Conservation (phyloP, 2,888 invertebrate species). For the Xestobium rufovillosum region DNA sequence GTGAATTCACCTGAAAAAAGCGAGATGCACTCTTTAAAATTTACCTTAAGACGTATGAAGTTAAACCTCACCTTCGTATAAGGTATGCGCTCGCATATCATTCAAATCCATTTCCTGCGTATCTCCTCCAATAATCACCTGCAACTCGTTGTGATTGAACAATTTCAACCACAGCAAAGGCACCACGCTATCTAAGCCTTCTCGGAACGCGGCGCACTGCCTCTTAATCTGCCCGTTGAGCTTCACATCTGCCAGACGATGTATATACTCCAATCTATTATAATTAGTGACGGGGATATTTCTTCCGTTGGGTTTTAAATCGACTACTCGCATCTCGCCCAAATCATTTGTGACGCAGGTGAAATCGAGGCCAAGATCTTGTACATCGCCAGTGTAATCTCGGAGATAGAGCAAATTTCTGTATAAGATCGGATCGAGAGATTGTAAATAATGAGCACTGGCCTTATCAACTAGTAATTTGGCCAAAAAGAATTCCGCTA, state of each 20-base stretch:
- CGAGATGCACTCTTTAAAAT: too few species aligned
- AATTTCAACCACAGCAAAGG: conserved; percentile 89
- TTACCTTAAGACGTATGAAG: conserved; percentile 3
- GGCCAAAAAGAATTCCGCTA: conserved; percentile 93
- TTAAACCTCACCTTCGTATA: conserved; percentile 61
- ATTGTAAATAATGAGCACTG: conserved; percentile 83
- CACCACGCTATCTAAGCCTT: conserved; percentile 85
- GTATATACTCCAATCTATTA: conserved; percentile 95
- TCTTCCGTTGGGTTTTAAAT: conserved; percentile 83
- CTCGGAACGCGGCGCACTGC: conserved; percentile 82
- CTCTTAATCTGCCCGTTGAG: conserved; percentile 82
- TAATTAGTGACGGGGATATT: conserved; percentile 85
- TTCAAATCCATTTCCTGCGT: conserved; percentile 88
- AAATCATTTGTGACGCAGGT: conserved; percentile 84
- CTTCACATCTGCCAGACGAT: conserved; percentile 92
- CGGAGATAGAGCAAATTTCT: conserved; percentile 83
- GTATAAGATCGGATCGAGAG: conserved; percentile 87
- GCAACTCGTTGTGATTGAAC: conserved; percentile 91
- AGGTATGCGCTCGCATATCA: conserved; percentile 80
- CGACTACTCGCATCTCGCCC: conserved; percentile 81
- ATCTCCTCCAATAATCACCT: conserved; percentile 94
- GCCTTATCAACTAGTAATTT: conserved; percentile 73
- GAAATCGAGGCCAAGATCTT: conserved; percentile 86
- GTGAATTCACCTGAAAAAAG: conserved; percentile 67
- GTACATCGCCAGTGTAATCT: conserved; percentile 76